Evolutionary conservation across 2,888 invertebrate genomes (phyloP).

Genomic region (Eupsilia transversa): DNA sequence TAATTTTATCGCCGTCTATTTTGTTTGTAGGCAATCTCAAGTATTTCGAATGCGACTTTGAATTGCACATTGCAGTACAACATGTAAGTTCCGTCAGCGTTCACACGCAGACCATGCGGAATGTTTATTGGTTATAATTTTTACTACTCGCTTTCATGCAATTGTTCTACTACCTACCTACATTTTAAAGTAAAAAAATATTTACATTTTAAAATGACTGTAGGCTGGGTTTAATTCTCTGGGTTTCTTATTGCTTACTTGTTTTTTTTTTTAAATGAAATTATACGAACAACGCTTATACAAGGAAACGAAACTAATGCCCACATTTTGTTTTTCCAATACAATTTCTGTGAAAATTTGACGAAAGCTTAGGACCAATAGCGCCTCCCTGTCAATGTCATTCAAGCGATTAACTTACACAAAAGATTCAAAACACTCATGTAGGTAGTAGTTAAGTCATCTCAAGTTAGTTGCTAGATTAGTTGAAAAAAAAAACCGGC

Average conservation of each 20-base stretch:
- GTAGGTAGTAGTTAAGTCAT: no score
- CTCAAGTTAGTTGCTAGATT: neutral
- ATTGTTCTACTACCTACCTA: conserved; percentile 41
- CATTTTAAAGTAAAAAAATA: conserved; percentile 21
- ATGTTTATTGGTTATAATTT: conserved; percentile 63
- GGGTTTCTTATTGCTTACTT: neutral
- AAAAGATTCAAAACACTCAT: neutral
- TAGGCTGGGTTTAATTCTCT: conserved; percentile 3
- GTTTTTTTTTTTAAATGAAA: neutral
- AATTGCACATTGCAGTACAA: conserved; percentile 61
- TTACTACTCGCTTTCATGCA: conserved; percentile 62
- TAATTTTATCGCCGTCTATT: conserved; percentile 32
- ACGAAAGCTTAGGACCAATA: neutral
- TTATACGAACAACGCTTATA: no score
- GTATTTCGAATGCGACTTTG: conserved; percentile 30
- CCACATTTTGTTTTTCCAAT: no score
- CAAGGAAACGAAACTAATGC: no score
- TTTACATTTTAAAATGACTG: conserved; percentile 5
- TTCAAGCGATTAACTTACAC: no score
- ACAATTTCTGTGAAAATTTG: neutral
- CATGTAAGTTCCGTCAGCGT: conserved; percentile 60
- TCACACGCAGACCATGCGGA: conserved; percentile 58
- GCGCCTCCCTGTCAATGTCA: neutral
- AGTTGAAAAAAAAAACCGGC: no score
- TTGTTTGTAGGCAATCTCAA: conserved; percentile 33